phyloP scores from a whole-genome alignment of 2,113 vertebrate genomes.

The Menidia beryllina region DNA sequence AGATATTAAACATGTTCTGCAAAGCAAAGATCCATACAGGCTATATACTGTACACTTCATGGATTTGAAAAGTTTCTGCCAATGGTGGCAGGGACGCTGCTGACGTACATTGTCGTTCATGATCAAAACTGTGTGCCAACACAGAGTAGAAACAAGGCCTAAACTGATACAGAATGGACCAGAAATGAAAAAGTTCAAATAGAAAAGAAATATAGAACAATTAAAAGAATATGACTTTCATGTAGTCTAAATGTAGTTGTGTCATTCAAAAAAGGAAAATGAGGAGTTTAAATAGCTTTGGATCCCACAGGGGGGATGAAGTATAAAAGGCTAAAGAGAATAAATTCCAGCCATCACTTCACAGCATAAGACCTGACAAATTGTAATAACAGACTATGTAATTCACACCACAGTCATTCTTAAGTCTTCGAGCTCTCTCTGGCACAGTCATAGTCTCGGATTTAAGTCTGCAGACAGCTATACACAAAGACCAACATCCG shows the following conservation, averaged over 20 bases:
- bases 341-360: constrained; percentile 74
- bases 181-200: not conserved
- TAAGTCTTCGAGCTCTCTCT: constrained; percentile 56
- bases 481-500: constrained; percentile 75
- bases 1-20: constrained; percentile 88
- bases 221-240: not conserved
- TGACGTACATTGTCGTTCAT: not conserved
- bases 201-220: not conserved
- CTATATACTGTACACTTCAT: constrained; percentile 18
- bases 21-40: constrained; percentile 73
- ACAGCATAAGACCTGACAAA: constrained; percentile 81
- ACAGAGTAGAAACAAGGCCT: not conserved
- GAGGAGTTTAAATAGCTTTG: constrained; percentile 52
- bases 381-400: constrained; percentile 79
- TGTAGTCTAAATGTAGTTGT: not conserved
- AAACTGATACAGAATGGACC: not conserved
- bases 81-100: not conserved
- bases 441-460: constrained; percentile 71
- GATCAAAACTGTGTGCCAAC: constrained; percentile 10
- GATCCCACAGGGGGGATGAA: constrained; percentile 65
- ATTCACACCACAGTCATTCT: constrained; percentile 71
- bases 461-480: constrained; percentile 73
- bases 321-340: constrained; percentile 73
- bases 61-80: constrained; percentile 14
- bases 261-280: constrained; percentile 52